These are phyloP conservation scores for Diadumene lineata DNA, from an alignment of 92 coral and sea anemone genomes.

Conservation along the genomic window DNA sequence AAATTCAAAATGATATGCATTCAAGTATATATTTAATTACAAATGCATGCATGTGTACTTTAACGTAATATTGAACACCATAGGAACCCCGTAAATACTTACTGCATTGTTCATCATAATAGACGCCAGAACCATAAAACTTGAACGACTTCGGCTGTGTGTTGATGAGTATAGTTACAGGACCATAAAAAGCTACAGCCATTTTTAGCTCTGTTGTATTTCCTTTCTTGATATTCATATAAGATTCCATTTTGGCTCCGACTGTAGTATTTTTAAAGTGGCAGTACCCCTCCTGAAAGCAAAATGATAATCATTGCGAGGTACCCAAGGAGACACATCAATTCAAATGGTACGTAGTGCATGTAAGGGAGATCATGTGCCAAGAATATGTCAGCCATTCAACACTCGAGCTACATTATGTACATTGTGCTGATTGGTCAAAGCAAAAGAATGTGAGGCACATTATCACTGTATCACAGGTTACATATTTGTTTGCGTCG, in stretches of 20 bases:
- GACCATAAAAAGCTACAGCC: slow-evolving; percentile 90
- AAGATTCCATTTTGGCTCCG: slow-evolving; percentile 80
- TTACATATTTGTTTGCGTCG: too few relatives aligned
- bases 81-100: slow-evolving; percentile 14
- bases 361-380: too few relatives aligned
- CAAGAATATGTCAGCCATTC: too few relatives aligned
- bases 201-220: slow-evolving; percentile 68
- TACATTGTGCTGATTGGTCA: too few relatives aligned
- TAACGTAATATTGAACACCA: too few relatives aligned
- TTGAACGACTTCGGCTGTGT: slow-evolving; percentile 95
- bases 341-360: too few relatives aligned
- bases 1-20: too few relatives aligned
- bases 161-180: slow-evolving; percentile 89
- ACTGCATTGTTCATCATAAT: slow-evolving; percentile 89
- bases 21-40: too few relatives aligned
- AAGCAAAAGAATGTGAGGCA: too few relatives aligned
- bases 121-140: slow-evolving; percentile 95
- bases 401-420: too few relatives aligned
- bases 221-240: slow-evolving; percentile 76
- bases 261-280: slow-evolving; percentile 89
- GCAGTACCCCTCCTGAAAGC: slow-evolving; percentile 82
- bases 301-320: background rate
- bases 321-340: background rate
- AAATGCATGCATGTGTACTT: too few relatives aligned
- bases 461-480: too few relatives aligned